Evolutionary conservation across 64 coral and sea anemone genomes (phyloP), one percentile per base, ranked within the genome.

Genomic region (Porites australiensis): DNA sequence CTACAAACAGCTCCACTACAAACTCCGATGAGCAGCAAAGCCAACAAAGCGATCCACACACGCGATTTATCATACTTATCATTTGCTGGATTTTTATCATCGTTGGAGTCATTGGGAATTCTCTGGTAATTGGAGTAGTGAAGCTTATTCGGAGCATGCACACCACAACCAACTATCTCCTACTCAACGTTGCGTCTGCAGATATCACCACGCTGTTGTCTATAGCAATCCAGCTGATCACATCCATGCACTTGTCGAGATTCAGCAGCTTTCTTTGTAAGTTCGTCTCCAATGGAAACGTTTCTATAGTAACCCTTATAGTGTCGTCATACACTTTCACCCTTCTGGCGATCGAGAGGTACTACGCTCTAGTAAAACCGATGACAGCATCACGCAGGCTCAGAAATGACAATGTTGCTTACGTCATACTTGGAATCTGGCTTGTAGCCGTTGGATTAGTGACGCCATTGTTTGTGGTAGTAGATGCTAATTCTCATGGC

Each of bases 101-200:
- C 11, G 23, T 87, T 64, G 91, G 91, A 13, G 22, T 93, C 19
- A 70, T 87, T 11, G 91, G 91, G 5, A 93, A 93, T 21, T 87
- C 91, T 15, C 48, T 93, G 12, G 91, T 93, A 10, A 72, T 93
- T 10, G 70, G 20, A 8, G 82, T 93, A 6, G 82, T 93, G 13
- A 79, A 61, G 46, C 43, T 76, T 20, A 79, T 93, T 15, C 58
- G 67, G 3, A 58, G 55, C 21, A 87, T 93, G 91, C 77, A 53
- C 87, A 87, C 91, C 3, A 79, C 91, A 0, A 97, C 95, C 4
- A 97, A 97, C 67, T 68, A 87, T 23, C 88, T 97, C 7, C 58
- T 97, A 5, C 73, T 87, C 3, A 97, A 97, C 60, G 66, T 97
- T 50, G 95, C 95, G 49, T 82, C 64, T 50, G 87, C 95, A 57